Conservation (phyloP, 2,888 invertebrate genomes). For the Diachrysia chrysitis region DNA sequence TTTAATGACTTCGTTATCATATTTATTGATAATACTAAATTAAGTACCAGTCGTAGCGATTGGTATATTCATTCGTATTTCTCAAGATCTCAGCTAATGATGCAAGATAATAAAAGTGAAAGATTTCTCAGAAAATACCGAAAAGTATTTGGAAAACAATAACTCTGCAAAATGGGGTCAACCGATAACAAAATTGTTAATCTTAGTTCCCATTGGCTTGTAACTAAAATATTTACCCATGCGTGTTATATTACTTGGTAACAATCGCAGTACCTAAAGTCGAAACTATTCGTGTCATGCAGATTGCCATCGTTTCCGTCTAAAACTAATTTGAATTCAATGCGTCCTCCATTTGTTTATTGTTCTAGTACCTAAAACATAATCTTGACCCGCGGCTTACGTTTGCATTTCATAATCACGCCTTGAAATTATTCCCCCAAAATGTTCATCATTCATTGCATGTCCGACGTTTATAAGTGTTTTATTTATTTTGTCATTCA, state of each 20-base stretch:
- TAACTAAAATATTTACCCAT: slow-evolving; percentile 31
- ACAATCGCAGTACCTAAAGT: slow-evolving; percentile 51
- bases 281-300: slow-evolving; percentile 62
- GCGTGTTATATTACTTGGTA: slow-evolving; percentile 32
- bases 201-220: slow-evolving; percentile 36
- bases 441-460: slow-evolving; percentile 6
- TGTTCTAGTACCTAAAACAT: slow-evolving; percentile 46
- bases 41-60: slow-evolving; percentile 10
- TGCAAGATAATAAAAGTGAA: background rate
- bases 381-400: slow-evolving; percentile 55
- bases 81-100: background rate
- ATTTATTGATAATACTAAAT: slow-evolving; percentile 28
- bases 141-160: background rate
- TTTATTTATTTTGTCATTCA: slow-evolving; percentile 35
- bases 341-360: slow-evolving; percentile 60
- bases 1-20: slow-evolving; percentile 40
- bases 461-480: slow-evolving; percentile 25
- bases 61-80: background rate
- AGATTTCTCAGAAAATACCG: background rate
- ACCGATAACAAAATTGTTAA: slow-evolving; percentile 30
- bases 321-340: slow-evolving; percentile 67
- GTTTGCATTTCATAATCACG: slow-evolving; percentile 45
- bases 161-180: slow-evolving; percentile 25
- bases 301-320: slow-evolving; percentile 63
- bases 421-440: slow-evolving; percentile 26